Conservation (phyloP, 1,140 invertebrate species). For the Scaptomyza graminum region DNA sequence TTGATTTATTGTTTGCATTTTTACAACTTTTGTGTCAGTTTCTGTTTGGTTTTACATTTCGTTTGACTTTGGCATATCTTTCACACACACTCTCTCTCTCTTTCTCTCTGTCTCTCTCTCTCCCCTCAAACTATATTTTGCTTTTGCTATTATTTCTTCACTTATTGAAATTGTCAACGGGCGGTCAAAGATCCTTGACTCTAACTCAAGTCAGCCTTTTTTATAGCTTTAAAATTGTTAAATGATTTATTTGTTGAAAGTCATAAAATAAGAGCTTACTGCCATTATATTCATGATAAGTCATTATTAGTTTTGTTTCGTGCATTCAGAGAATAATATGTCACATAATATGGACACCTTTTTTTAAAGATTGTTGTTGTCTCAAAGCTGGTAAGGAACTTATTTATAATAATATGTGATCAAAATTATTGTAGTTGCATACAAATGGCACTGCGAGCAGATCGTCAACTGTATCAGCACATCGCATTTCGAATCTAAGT, state of each 20-base stretch:
- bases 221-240: slow-evolving; percentile 36
- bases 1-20: slow-evolving; percentile 62
- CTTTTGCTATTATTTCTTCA: slow-evolving; percentile 35
- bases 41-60: slow-evolving; percentile 50
- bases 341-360: too few species aligned
- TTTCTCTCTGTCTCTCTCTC: not conserved
- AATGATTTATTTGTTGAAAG: slow-evolving; percentile 24
- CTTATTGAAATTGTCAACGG: slow-evolving; percentile 39
- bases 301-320: too few species aligned
- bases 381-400: too few species aligned
- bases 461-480: too few species aligned
- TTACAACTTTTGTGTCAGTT: slow-evolving; percentile 60
- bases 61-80: slow-evolving; percentile 40
- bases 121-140: slow-evolving; percentile 5
- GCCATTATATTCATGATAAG: too few species aligned
- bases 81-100: not conserved
- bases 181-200: slow-evolving; percentile 24
- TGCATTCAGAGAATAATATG: too few species aligned
- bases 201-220: slow-evolving; percentile 15
- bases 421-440: too few species aligned
- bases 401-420: too few species aligned
- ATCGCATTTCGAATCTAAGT: too few species aligned
- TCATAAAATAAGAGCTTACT: not conserved
- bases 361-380: too few species aligned
- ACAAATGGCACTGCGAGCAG: too few species aligned